Evolutionary conservation across 2,797 vertebrate genomes (phyloP).

Genomic region (Mycteria americana): DNA sequence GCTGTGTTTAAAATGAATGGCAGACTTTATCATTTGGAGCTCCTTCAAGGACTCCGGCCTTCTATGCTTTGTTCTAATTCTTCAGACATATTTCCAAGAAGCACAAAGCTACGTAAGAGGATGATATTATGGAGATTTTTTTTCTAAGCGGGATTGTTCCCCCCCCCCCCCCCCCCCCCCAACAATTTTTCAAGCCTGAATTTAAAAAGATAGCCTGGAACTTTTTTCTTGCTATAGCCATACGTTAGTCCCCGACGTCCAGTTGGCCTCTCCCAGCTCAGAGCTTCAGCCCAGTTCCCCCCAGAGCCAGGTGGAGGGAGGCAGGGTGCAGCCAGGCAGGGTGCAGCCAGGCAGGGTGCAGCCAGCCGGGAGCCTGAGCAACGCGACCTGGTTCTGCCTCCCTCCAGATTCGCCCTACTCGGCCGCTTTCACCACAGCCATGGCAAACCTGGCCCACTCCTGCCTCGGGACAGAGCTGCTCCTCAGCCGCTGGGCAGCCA

Average conservation of each 20-base stretch:
- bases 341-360: background rate
- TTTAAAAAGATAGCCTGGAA: conserved; percentile 12
- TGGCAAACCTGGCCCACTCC: background rate
- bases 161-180: background rate
- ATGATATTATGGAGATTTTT: conserved; percentile 29
- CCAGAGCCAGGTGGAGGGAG: background rate
- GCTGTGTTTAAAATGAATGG: conserved; percentile 67
- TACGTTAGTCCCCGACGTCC: background rate
- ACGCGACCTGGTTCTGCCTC: background rate
- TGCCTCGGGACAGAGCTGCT: background rate
- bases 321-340: background rate
- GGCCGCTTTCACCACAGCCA: background rate
- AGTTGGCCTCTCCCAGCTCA: background rate
- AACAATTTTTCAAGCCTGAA: conserved; percentile 55
- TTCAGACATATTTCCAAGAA: conserved; percentile 68
- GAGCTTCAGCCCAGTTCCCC: background rate
- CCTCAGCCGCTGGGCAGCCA: background rate
- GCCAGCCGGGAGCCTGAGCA: background rate
- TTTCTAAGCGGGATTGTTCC: background rate
- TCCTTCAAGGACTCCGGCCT: conserved; percentile 66
- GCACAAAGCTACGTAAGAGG: conserved; percentile 26
- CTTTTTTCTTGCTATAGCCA: background rate
- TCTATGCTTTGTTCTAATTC: conserved; percentile 70
- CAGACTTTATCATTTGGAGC: conserved; percentile 72
- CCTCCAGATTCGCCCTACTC: background rate